Conservation (phyloP, 2,797 vertebrate species). For the Heterohyrax brucei region DNA sequence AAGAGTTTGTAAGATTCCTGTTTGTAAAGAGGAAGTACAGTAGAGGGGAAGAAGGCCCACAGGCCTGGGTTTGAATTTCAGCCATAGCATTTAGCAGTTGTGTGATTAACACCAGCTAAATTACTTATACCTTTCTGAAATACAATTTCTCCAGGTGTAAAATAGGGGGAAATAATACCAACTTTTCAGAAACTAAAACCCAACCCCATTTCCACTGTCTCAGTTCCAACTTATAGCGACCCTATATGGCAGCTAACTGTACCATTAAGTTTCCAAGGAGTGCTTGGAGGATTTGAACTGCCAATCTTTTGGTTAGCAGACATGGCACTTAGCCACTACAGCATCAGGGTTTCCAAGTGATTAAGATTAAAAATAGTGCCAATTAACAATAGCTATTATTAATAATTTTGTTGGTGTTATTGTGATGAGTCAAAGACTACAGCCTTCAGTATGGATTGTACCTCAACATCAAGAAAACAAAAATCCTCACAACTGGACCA, state of each 20-base stretch:
- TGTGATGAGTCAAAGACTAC: not conserved
- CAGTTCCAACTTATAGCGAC: too few species aligned
- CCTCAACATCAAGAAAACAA: too few species aligned
- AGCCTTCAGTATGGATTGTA: too few species aligned
- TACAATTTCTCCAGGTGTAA: not conserved
- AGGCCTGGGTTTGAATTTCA: not conserved
- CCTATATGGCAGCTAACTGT: too few species aligned
- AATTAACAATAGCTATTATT: not conserved
- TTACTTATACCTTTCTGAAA: not conserved
- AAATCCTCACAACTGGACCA: too few species aligned
- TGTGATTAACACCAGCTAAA: not conserved
- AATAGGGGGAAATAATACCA: not conserved
- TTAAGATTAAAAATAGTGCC: constrained; percentile 17
- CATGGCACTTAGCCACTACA: too few species aligned
- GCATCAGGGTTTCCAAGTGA: not conserved
- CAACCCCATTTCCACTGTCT: too few species aligned
- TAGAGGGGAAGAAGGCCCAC: not conserved
- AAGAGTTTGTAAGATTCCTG: not conserved
- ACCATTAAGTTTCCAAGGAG: too few species aligned
- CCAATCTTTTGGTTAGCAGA: too few species aligned
- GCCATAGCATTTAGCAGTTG: not conserved
- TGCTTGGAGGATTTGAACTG: too few species aligned
- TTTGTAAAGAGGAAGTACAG: not conserved
- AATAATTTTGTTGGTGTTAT: constrained; percentile 1
- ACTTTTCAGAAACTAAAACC: not conserved